A percentile compares a stretch with the other conserved stretches of the same genome.
Evolutionary conservation across 2,797 vertebrate genomes (phyloP).

Genomic region (Eupleurogrammus muticus): DNA sequence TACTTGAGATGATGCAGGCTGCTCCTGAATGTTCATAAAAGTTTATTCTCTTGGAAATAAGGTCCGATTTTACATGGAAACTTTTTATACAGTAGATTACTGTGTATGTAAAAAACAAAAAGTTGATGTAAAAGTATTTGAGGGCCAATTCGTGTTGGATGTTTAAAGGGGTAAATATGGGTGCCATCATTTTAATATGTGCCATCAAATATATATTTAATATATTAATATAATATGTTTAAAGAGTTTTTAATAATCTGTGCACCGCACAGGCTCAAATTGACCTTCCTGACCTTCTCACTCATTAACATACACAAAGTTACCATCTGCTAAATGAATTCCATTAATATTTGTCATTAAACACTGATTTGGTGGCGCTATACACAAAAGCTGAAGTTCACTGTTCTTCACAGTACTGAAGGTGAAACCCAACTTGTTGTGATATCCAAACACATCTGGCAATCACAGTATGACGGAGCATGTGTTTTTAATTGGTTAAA

Average conservation of each 20-base stretch:
- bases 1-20: not conserved
- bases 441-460: no score
- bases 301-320: not conserved
- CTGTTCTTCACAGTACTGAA: not conserved
- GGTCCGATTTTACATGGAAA: no score
- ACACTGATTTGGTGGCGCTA: no score
- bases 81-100: no score
- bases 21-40: not conserved
- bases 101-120: no score
- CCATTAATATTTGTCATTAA: not conserved
- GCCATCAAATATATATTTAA: no score
- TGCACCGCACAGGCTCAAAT: not conserved
- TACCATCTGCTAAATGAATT: not conserved
- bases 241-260: slow-evolving; percentile 14
- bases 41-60: not conserved
- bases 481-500: not conserved
- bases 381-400: not conserved
- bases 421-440: no score
- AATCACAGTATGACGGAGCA: no score
- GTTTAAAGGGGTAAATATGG: not conserved
- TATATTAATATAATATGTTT: no score
- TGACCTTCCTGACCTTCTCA: not conserved
- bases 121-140: not conserved
- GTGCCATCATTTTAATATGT: not conserved
- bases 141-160: not conserved